These are phyloP conservation scores for Trachurus trachurus DNA, from an alignment of 2,797 vertebrate species.

Conservation along the genomic window DNA sequence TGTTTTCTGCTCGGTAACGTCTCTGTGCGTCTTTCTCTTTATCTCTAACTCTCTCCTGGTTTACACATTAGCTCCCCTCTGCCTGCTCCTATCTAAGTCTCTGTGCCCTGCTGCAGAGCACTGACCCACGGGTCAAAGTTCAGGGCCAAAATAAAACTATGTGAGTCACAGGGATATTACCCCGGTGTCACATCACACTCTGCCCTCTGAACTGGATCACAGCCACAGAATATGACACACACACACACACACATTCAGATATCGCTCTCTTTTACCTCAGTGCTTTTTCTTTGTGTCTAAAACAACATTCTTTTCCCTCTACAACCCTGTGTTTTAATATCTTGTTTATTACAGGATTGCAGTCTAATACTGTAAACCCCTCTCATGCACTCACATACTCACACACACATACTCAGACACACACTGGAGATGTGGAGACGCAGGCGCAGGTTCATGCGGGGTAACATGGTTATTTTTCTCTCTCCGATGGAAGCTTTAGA, in stretches of 20 bases:
- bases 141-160: constrained; percentile 62
- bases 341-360: not conserved
- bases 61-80: constrained; percentile 62
- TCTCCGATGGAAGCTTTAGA: constrained; percentile 35
- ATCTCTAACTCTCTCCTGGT: constrained; percentile 37
- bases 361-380: constrained; percentile 1
- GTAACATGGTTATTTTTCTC: constrained; percentile 40
- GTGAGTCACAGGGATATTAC: constrained; percentile 35
- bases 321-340: not conserved
- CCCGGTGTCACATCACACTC: constrained; percentile 53
- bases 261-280: not conserved
- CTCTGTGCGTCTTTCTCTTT: not conserved
- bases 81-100: constrained; percentile 31
- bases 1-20: not conserved
- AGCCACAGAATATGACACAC: not conserved
- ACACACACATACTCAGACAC: not conserved
- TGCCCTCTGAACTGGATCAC: constrained; percentile 35
- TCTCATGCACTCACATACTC: not conserved
- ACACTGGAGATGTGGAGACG: not conserved
- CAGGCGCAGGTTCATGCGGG: constrained; percentile 27
- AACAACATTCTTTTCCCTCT: not conserved
- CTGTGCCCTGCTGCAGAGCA: constrained; percentile 21
- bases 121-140: constrained; percentile 69
- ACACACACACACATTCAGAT: not conserved
- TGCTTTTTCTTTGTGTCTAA: not conserved